Conservation (phyloP, 92 coral and sea anemone species). For the Epizoanthus rinbou region DNA sequence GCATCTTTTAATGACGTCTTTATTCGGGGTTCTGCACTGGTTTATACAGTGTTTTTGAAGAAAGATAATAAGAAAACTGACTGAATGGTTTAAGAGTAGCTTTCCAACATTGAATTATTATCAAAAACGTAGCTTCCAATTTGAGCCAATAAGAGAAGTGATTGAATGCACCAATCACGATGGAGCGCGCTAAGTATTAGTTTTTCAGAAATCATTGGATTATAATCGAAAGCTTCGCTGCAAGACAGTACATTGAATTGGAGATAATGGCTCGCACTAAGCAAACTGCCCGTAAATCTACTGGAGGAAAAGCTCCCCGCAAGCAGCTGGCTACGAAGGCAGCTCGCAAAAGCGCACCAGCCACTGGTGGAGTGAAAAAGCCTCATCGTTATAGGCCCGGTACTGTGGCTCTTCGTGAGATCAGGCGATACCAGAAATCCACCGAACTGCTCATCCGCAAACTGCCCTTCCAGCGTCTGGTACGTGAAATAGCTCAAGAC, state of each 20-base stretch:
- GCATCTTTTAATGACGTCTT: constrained; percentile 18
- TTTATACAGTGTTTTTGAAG: neutral
- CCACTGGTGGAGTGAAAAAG: constrained; percentile 99
- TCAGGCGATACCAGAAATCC: constrained; percentile 99
- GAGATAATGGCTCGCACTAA: constrained; percentile 92
- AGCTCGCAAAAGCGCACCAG: constrained; percentile 99
- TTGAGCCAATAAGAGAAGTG: constrained; percentile 25
- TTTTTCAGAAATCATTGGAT: constrained; percentile 21
- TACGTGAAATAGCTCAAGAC: constrained; percentile 99
- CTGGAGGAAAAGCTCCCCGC: constrained; percentile 99
- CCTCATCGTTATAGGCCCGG: constrained; percentile 99
- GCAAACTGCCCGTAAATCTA: constrained; percentile 99
- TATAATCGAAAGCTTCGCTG: constrained; percentile 11
- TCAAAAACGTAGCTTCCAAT: constrained; percentile 21
- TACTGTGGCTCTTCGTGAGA: constrained; percentile 99
- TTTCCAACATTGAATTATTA: constrained; percentile 1
- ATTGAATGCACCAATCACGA: constrained; percentile 20
- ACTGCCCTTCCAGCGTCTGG: constrained; percentile 99
- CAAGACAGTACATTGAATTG: constrained; percentile 22
- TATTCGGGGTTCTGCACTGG: constrained; percentile 12
- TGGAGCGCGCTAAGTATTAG: constrained; percentile 7
- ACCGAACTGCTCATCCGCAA: constrained; percentile 99
- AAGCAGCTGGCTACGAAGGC: constrained; percentile 98
- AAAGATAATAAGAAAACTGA: constrained; percentile 16
- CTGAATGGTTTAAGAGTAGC: constrained; percentile 15